Conservation (phyloP, 2,113 vertebrate species). For the Platanista minor region DNA sequence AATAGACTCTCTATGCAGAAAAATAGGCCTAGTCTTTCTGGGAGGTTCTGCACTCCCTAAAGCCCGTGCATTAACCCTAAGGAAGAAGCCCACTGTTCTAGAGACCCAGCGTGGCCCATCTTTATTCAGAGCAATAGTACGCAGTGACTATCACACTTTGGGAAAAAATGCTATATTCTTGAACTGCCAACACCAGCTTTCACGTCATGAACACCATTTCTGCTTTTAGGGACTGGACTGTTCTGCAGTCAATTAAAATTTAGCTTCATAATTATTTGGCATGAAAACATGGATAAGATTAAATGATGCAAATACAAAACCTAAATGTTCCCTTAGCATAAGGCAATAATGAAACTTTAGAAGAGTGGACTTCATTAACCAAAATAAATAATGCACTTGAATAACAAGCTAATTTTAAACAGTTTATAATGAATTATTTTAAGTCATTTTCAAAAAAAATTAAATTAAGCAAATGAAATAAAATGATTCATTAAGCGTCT, state of each 20-base stretch:
- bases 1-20: neutral
- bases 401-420: slow-evolving; percentile 37
- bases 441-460: slow-evolving; percentile 45
- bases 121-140: neutral
- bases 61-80: neutral
- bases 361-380: slow-evolving; percentile 26
- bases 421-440: slow-evolving; percentile 25
- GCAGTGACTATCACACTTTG: neutral
- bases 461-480: slow-evolving; percentile 47
- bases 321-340: slow-evolving; percentile 32
- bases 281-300: slow-evolving; percentile 10
- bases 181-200: neutral
- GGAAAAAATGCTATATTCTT: neutral
- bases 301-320: slow-evolving; percentile 37
- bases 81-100: neutral
- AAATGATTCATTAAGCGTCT: slow-evolving; percentile 58
- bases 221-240: neutral
- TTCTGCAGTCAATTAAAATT: slow-evolving; percentile 1
- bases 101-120: neutral
- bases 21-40: neutral
- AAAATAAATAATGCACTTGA: slow-evolving; percentile 55
- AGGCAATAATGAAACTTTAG: slow-evolving; percentile 46
- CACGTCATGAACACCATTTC: neutral
- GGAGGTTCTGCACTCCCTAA: neutral
- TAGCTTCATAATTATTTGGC: slow-evolving; percentile 40